Evolutionary conservation across 2,797 vertebrate species (phyloP).

Genomic region (Lycodopsis pacificus): DNA sequence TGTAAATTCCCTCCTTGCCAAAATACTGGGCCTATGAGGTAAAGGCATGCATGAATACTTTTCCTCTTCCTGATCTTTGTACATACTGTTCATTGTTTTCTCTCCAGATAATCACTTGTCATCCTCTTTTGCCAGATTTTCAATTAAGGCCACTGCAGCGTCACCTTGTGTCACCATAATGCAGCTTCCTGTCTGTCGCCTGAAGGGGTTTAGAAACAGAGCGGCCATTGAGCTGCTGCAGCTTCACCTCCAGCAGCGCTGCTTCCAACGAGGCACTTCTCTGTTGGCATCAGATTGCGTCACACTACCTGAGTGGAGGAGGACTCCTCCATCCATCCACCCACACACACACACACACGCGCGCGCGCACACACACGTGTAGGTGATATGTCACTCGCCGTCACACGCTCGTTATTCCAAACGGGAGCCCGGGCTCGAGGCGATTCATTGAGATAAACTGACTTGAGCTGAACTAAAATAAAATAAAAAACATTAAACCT

Average conservation of each 20-base stretch:
- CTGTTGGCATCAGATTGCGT: slow-evolving; percentile 70
- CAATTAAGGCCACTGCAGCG: slow-evolving; percentile 9
- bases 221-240: slow-evolving; percentile 58
- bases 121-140: not conserved
- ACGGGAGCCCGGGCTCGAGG: slow-evolving; percentile 22
- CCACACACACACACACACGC: not conserved
- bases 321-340: slow-evolving; percentile 45
- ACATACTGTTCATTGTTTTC: slow-evolving; percentile 17
- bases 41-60: not conserved
- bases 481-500: not conserved
- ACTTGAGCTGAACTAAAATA: not conserved
- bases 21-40: not conserved
- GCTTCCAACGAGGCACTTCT: slow-evolving; percentile 42
- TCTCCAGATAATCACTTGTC: not conserved
- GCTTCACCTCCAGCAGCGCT: slow-evolving; percentile 33
- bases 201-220: slow-evolving; percentile 49
- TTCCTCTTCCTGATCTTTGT: not conserved
- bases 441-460: not conserved
- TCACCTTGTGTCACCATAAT: slow-evolving; percentile 58
- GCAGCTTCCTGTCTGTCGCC: slow-evolving; percentile 57
- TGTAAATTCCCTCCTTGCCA: not conserved
- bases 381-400: slow-evolving; percentile 55
- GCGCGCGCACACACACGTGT: slow-evolving; percentile 17
- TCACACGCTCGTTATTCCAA: slow-evolving; percentile 57
- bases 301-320: slow-evolving; percentile 68